phyloP scores from a whole-genome alignment of 92 coral and sea anemone genomes.

The Palythoa caribaeorum region DNA sequence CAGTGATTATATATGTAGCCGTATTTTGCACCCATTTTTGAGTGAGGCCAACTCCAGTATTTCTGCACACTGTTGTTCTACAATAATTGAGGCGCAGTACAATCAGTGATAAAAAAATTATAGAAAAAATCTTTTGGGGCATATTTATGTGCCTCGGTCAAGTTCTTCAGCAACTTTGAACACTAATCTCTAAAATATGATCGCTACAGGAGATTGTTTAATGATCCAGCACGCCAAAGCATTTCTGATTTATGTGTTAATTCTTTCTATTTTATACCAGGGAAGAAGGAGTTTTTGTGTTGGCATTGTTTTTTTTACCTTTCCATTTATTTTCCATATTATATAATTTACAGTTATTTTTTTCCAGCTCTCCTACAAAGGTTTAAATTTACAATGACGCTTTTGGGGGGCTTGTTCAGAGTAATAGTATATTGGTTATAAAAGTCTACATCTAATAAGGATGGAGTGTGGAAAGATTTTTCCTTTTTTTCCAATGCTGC shows the following conservation, averaged over 20 bases:
- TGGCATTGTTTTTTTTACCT: not conserved
- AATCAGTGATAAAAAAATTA: conserved; percentile 40
- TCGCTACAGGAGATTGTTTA: conserved; percentile 37
- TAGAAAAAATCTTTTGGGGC: not conserved
- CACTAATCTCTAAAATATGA: conserved; percentile 32
- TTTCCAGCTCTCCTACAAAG: too few species aligned
- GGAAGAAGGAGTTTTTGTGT: conserved; percentile 17
- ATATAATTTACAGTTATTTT: too few species aligned
- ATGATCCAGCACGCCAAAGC: conserved; percentile 37
- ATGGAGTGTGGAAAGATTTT: too few species aligned
- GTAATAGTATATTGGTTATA: too few species aligned
- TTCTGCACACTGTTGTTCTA: conserved; percentile 19
- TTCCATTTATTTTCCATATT: too few species aligned
- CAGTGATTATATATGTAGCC: conserved; percentile 51
- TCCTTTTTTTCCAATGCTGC: too few species aligned
- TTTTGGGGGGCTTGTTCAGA: too few species aligned
- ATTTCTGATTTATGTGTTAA: conserved; percentile 19
- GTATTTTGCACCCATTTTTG: conserved; percentile 44
- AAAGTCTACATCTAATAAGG: too few species aligned
- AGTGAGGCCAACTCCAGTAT: conserved; percentile 26
- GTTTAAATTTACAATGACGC: too few species aligned
- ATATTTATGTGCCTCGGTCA: too few species aligned
- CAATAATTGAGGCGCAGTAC: conserved; percentile 44
- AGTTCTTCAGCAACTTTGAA: not conserved
- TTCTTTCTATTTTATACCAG: conserved; percentile 43